Evolutionary conservation across 2,888 invertebrate species (phyloP), one percentile per base, ranked within the genome.

Genomic region (Octodonta nipae): DNA sequence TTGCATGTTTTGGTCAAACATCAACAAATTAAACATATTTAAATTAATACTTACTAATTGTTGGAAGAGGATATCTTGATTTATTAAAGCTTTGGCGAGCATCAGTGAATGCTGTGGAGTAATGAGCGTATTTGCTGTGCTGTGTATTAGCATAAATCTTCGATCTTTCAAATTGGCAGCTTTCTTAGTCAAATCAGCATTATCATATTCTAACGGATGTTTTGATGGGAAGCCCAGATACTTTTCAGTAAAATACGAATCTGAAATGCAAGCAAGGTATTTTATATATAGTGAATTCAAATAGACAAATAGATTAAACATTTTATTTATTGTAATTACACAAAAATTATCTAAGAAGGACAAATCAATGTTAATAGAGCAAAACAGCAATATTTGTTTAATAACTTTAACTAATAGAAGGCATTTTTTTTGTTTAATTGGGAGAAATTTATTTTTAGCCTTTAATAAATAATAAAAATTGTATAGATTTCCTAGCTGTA

Each of bases 241-340:
- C 22, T 88, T 73, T 65, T 93, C 92, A 37, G 89, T 82, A 65
- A 86, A 92, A 49, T 79, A 85, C 4, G 92, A 84, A 63, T 84
- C 85, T 86, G 56, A 15, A 61, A 59, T 34, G 10, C 7, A 20
- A 6, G 20, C 20, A 7, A 20, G n/a, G 20, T 20, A n/a, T n/a
- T n/a, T n/a, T n/a, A n/a, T 20, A 20, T 20, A 20, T 7, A 20
- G 20, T n/a, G 7, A 20, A 20, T n/a, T n/a, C n/a, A n/a, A n/a
- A n/a, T n/a, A n/a, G n/a, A n/a, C n/a, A n/a, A n/a, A n/a, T n/a
- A n/a, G n/a, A n/a, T n/a, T n/a, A n/a, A n/a, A n/a, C n/a, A n/a
- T n/a, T n/a, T n/a, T n/a, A n/a, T n/a, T n/a, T n/a, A n/a, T n/a
- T n/a, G n/a, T n/a, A n/a, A n/a, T n/a, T n/a, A n/a, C n/a, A n/a